phyloP scores from a whole-genome alignment of 2,113 vertebrate species.

The Trematomus loennbergii region DNA sequence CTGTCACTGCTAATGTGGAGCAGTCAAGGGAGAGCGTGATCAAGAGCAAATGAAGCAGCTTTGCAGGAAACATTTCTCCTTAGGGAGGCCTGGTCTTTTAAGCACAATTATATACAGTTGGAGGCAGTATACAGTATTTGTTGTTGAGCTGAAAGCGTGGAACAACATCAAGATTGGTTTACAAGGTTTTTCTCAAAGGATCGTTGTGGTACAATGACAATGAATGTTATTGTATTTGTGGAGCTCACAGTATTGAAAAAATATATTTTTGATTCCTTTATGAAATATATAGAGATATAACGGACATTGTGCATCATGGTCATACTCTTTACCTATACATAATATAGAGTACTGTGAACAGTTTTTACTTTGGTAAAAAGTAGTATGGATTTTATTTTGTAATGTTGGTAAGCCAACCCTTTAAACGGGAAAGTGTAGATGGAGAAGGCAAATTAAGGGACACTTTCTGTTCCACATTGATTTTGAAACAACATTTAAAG shows the following conservation, averaged over 20 bases:
- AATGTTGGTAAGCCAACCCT: neutral
- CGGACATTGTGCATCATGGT: neutral
- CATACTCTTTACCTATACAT: neutral
- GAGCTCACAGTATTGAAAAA: neutral
- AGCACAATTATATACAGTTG: slow-evolving; percentile 43
- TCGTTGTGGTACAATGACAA: neutral
- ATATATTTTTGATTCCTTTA: neutral
- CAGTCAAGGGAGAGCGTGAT: slow-evolving; percentile 60
- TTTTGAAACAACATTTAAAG: slow-evolving; percentile 10
- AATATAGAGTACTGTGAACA: neutral
- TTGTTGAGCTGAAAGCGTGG: slow-evolving; percentile 14
- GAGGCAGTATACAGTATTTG: slow-evolving; percentile 26
- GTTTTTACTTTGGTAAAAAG: neutral
- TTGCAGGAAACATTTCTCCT: slow-evolving; percentile 65
- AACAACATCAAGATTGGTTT: slow-evolving; percentile 4
- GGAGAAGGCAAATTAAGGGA: neutral
- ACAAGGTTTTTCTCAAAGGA: neutral
- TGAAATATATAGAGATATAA: neutral
- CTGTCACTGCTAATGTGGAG: slow-evolving; percentile 72
- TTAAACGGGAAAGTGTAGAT: neutral
- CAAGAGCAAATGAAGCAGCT: slow-evolving; percentile 64
- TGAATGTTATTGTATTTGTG: neutral
- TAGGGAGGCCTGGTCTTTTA: slow-evolving; percentile 58
- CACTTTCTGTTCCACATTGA: neutral
- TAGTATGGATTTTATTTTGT: neutral